phyloP scores from a whole-genome alignment of 1,140 invertebrate species.

The Ericerus pela region DNA sequence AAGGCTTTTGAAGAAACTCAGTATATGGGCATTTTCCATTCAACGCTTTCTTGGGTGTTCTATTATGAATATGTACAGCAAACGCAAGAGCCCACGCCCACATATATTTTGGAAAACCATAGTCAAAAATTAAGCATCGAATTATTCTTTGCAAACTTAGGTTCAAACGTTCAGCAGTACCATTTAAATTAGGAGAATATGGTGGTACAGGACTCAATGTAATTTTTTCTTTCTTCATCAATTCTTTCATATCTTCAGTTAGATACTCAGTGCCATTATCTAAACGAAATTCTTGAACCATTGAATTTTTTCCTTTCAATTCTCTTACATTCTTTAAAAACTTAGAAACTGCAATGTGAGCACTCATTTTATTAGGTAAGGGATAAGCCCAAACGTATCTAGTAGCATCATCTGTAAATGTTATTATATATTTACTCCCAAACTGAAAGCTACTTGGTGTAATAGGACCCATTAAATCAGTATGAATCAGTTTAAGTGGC shows the following conservation, averaged over 20 bases:
- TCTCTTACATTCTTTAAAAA: background rate
- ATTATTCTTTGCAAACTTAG: background rate
- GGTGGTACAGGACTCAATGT: background rate
- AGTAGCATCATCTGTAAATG: background rate
- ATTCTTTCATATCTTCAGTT: background rate
- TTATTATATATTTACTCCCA: background rate
- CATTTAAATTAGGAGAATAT: background rate
- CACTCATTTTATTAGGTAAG: background rate
- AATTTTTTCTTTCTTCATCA: background rate
- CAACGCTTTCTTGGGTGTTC: background rate
- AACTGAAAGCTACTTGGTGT: background rate
- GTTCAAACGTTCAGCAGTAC: background rate
- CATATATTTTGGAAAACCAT: constrained; percentile 11
- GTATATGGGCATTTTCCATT: background rate
- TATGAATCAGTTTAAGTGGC: too few relatives aligned
- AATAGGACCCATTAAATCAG: background rate
- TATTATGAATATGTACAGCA: constrained; percentile 11
- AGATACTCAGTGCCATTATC: constrained; percentile 1
- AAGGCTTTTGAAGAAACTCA: background rate
- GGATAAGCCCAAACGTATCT: background rate
- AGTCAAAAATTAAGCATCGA: constrained; percentile 6
- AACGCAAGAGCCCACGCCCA: constrained; percentile 14
- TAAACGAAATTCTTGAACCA: background rate
- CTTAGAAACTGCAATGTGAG: background rate
- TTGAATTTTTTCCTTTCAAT: background rate